Percentiles rank a stretch among this genome's conserved stretches.
Conservation (phyloP, 2,113 vertebrate species). For the Telmatochromis sp. region DNA sequence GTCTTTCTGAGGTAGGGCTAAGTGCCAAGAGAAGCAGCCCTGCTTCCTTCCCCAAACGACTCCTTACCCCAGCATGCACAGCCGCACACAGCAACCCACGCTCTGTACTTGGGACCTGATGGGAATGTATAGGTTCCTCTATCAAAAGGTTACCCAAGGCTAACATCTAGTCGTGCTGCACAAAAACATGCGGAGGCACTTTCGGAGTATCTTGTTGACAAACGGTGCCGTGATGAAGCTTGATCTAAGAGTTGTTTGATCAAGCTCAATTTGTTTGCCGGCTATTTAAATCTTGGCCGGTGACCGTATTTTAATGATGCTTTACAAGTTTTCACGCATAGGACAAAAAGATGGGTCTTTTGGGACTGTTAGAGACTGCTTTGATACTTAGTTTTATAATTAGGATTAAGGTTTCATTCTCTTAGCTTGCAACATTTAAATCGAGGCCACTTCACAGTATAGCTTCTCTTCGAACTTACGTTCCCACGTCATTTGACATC, state of each 20-base stretch:
- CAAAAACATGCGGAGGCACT: not conserved
- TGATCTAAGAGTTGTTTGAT: not conserved
- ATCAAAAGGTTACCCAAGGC: not conserved
- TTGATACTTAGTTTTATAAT: not conserved
- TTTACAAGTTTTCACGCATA: not conserved
- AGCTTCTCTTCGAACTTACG: not conserved
- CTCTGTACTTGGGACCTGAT: not conserved
- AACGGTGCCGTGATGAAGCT: not conserved
- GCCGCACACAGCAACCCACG: not conserved
- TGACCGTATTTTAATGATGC: not conserved
- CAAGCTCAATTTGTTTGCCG: not conserved
- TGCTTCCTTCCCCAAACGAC: slow-evolving; percentile 62
- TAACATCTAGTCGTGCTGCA: not conserved
- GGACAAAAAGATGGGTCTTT: not conserved
- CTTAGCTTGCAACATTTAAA: not conserved
- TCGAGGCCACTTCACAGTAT: not conserved
- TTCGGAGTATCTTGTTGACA: not conserved
- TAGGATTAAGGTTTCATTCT: not conserved
- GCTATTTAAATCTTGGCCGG: not conserved
- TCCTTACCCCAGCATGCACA: slow-evolving; percentile 17
- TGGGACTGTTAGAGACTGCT: not conserved
- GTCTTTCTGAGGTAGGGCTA: slow-evolving; percentile 33
- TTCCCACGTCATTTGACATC: not conserved
- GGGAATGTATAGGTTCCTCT: not conserved
- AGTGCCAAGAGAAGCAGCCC: slow-evolving; percentile 42